phyloP scores from a whole-genome alignment of 2,888 invertebrate genomes.

The Epicampocera succincta region DNA sequence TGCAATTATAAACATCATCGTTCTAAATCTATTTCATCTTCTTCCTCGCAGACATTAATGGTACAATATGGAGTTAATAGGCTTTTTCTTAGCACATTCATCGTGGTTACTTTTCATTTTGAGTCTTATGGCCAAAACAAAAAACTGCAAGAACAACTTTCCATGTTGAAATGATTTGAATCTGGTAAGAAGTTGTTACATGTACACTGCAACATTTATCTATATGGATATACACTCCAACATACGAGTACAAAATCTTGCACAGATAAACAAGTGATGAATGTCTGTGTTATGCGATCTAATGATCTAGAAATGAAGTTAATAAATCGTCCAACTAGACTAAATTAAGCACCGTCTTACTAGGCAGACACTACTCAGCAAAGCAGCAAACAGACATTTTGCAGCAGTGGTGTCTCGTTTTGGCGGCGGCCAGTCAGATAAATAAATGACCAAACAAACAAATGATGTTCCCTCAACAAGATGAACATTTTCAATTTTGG shows the following conservation, averaged over 20 bases:
- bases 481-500: conserved; percentile 49
- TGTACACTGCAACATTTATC: conserved; percentile 1
- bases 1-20: conserved; percentile 53
- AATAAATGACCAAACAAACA: conserved; percentile 55
- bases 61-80: conserved; percentile 57
- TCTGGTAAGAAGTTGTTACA: conserved; percentile 47
- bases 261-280: conserved; percentile 76
- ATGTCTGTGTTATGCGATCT: conserved; percentile 81
- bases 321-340: conserved; percentile 80
- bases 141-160: conserved; percentile 52
- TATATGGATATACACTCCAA: background rate
- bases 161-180: conserved; percentile 64
- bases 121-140: background rate
- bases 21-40: conserved; percentile 52
- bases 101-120: conserved; percentile 41
- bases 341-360: conserved; percentile 35
- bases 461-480: conserved; percentile 46
- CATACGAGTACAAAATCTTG: background rate
- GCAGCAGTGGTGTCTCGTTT: conserved; percentile 35
- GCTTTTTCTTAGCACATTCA: conserved; percentile 59
- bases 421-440: conserved; percentile 47
- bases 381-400: background rate
- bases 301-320: conserved; percentile 81
- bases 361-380: background rate
- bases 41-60: conserved; percentile 44